phyloP scores from a whole-genome alignment of 1,140 invertebrate species.

The Acromyrmex charruanus region DNA sequence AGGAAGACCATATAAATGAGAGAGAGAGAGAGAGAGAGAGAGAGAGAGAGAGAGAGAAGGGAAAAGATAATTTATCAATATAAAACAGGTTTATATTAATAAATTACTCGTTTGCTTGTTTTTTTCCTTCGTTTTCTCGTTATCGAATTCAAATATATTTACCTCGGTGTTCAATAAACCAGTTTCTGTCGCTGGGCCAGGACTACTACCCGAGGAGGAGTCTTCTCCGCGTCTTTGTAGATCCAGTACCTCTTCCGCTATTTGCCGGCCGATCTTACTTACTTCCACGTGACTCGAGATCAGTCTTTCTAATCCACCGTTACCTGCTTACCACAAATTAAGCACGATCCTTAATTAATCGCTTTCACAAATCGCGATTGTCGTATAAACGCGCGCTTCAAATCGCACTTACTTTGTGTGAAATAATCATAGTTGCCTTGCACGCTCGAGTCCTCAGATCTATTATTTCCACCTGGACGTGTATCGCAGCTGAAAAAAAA shows the following conservation, averaged over 20 bases:
- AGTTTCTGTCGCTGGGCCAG: slow-evolving; percentile 82
- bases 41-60: too few species aligned
- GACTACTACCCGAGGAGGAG: slow-evolving; percentile 86
- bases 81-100: too few species aligned
- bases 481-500: slow-evolving; percentile 85
- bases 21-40: too few species aligned
- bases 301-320: slow-evolving; percentile 89
- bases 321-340: slow-evolving; percentile 72
- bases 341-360: slow-evolving; percentile 11
- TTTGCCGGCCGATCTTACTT: slow-evolving; percentile 93
- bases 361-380: neutral
- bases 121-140: too few species aligned
- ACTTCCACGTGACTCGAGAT: slow-evolving; percentile 92
- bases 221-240: slow-evolving; percentile 87
- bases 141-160: slow-evolving; percentile 50
- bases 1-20: too few species aligned
- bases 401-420: slow-evolving; percentile 86
- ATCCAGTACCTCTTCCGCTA: slow-evolving; percentile 91
- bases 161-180: slow-evolving; percentile 81
- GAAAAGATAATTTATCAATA: too few species aligned
- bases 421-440: slow-evolving; percentile 88
- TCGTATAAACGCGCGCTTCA: neutral
- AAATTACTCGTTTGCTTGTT: too few species aligned
- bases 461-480: slow-evolving; percentile 86
- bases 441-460: slow-evolving; percentile 85